Evolutionary conservation across 2,888 invertebrate genomes (phyloP).

Genomic region (Heliothis peltigera): DNA sequence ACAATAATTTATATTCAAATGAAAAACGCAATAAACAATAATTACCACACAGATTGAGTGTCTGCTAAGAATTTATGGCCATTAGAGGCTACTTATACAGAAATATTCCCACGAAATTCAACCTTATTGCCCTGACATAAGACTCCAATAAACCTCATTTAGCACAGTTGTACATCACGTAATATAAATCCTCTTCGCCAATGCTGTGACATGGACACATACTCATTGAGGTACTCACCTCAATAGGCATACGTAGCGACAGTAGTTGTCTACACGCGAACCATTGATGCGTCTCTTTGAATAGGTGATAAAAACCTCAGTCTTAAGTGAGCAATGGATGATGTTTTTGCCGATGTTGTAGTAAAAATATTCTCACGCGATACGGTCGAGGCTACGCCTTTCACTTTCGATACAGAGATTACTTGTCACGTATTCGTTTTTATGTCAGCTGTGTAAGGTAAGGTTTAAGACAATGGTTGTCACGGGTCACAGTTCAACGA

Average conservation of each 20-base stretch:
- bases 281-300: slow-evolving; percentile 50
- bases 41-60: slow-evolving; percentile 52
- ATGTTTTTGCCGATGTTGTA: slow-evolving; percentile 31
- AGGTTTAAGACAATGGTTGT: slow-evolving; percentile 51
- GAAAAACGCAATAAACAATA: slow-evolving; percentile 50
- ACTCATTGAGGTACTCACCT: slow-evolving; percentile 55
- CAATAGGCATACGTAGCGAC: slow-evolving; percentile 13
- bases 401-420: slow-evolving; percentile 73
- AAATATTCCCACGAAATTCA: slow-evolving; percentile 21
- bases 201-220: slow-evolving; percentile 59
- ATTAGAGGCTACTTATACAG: slow-evolving; percentile 34
- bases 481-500: slow-evolving; percentile 52
- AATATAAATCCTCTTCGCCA: slow-evolving; percentile 62
- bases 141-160: slow-evolving; percentile 31
- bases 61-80: slow-evolving; percentile 50
- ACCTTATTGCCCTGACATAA: slow-evolving; percentile 49
- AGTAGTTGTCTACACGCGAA: slow-evolving; percentile 25
- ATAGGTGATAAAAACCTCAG: slow-evolving; percentile 26
- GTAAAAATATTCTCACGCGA: slow-evolving; percentile 65
- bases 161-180: slow-evolving; percentile 58
- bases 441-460: slow-evolving; percentile 54
- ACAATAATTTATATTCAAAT: slow-evolving; percentile 29
- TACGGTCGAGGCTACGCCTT: slow-evolving; percentile 72
- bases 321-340: slow-evolving; percentile 48
- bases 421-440: slow-evolving; percentile 62